Evolutionary conservation across 2,113 vertebrate genomes (phyloP).

Genomic region (Elephantulus edwardii): DNA sequence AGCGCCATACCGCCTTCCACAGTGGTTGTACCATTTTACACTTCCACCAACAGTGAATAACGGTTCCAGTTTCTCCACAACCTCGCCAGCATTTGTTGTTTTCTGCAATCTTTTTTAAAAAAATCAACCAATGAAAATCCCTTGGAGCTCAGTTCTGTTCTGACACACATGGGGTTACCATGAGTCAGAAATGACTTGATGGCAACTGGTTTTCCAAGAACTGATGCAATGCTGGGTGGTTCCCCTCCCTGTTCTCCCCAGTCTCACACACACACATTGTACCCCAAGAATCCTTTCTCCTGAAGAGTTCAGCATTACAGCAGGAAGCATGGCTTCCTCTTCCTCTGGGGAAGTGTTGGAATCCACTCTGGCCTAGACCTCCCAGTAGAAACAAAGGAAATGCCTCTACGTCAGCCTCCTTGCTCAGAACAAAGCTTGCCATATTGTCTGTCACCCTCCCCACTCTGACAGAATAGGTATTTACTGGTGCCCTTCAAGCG

Average conservation of each 20-base stretch:
- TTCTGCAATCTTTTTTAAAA: neutral
- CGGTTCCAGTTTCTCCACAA: neutral
- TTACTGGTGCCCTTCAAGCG: constrained; percentile 43
- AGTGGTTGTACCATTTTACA: no score
- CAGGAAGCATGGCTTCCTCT: neutral
- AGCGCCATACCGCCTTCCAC: no score
- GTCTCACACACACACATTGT: no score
- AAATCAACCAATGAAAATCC: neutral
- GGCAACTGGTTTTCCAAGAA: neutral
- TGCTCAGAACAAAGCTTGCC: constrained; percentile 58
- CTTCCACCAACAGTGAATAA: no score
- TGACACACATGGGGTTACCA: neutral
- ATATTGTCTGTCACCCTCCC: neutral
- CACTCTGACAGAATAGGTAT: constrained; percentile 21
- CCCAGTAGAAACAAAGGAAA: constrained; percentile 7
- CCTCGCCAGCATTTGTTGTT: neutral
- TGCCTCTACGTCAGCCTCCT: neutral
- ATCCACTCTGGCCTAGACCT: neutral
- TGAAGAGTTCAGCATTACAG: fast-evolving
- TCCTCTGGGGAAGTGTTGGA: neutral
- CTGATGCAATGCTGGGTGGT: neutral
- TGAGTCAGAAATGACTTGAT: neutral
- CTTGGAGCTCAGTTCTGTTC: neutral
- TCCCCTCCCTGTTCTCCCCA: neutral
- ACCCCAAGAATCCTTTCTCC: neutral